Evolutionary conservation across 1,140 invertebrate species (phyloP), one percentile per base, ranked within the genome.

Genomic region (Chymomyza costata): DNA sequence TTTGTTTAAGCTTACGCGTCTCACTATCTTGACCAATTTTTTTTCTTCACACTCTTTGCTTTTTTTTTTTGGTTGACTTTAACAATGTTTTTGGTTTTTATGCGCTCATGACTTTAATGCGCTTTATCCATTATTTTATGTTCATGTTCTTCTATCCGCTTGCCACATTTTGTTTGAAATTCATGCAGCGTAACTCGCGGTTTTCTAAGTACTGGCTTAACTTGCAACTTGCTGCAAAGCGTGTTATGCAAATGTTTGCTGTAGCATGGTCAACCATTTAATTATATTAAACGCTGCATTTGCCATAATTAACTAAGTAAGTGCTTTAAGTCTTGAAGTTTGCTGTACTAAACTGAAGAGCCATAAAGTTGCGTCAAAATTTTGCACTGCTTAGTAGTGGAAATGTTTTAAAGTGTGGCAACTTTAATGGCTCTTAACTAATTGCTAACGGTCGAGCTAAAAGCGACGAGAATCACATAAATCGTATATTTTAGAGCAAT

Each of bases 121-220:
- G 71, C 65, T 78, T 78, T 78, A 65, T 50, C 49, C 52, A 71
- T 69, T 71, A n/a, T n/a, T 71, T 71, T 63, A 69, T 65, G 51
- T 25, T 25, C 8, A 25, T 25, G 21, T 25, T 39, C 41, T 19
- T 25, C 43, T 46, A 11, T 8, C 15, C 7, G 32, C n/a, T 30
- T n/a, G 18, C 50, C 48, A 17, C 31, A 61, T 68, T 76, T 61
- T 52, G 51, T 65, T 65, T 61, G 63, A 56, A 73, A 73, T 73
- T 68, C 70, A 74, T 68, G 65, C 47, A 76, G 37, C 34, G 62
- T 61, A 31, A 40, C 37, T 14, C 39, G 70, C 51, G 68, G 69
- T 73, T 73, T 67, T 41, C 53, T 74, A 52, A 65, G 46, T 46
- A 17, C 32, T 15, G 18, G 6, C 32, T n/a, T n/a, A n/a, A n/a